Percentiles rank a stretch among this genome's conserved stretches.
These are phyloP conservation scores for Camptogramma bilineatum DNA, from an alignment of 2,888 invertebrate species.

Conservation along the genomic window DNA sequence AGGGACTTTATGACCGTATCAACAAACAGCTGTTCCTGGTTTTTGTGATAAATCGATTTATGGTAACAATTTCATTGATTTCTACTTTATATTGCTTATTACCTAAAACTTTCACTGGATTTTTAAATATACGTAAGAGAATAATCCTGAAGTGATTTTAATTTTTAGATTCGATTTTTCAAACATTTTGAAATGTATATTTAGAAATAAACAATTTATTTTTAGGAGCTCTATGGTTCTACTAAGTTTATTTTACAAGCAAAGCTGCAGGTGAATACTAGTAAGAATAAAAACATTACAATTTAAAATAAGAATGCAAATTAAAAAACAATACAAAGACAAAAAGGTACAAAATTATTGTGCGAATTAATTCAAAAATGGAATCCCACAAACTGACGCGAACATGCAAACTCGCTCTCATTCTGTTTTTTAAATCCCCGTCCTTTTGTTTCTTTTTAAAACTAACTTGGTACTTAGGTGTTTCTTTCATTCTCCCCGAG, in stretches of 20 bases:
- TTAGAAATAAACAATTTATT: too few relatives aligned
- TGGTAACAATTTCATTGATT: conserved; percentile 47
- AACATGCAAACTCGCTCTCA: conserved; percentile 77
- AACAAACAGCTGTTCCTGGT: conserved; percentile 53
- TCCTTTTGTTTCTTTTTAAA: conserved; percentile 71
- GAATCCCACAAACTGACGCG: conserved; percentile 71
- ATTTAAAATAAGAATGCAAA: background rate
- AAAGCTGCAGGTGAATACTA: background rate
- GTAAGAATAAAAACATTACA: background rate
- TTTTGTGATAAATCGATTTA: conserved; percentile 55
- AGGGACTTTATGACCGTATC: conserved; percentile 56
- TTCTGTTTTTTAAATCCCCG: conserved; percentile 75
- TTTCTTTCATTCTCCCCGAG: conserved; percentile 76
- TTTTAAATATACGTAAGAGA: too few relatives aligned
- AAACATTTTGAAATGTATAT: too few relatives aligned
- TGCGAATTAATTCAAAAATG: conserved; percentile 68
- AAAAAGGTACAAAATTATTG: conserved; percentile 22
- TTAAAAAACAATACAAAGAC: conserved; percentile 8
- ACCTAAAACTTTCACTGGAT: conserved; percentile 27
- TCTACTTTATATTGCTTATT: conserved; percentile 41
- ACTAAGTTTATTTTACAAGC: background rate
- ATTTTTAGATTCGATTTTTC: too few relatives aligned
- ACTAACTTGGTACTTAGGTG: conserved; percentile 82
- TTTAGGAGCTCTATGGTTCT: too few relatives aligned
- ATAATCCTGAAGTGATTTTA: conserved; percentile 2